Evolutionary conservation across 2,888 invertebrate species (phyloP).

Genomic region (Prenolepis imparis): DNA sequence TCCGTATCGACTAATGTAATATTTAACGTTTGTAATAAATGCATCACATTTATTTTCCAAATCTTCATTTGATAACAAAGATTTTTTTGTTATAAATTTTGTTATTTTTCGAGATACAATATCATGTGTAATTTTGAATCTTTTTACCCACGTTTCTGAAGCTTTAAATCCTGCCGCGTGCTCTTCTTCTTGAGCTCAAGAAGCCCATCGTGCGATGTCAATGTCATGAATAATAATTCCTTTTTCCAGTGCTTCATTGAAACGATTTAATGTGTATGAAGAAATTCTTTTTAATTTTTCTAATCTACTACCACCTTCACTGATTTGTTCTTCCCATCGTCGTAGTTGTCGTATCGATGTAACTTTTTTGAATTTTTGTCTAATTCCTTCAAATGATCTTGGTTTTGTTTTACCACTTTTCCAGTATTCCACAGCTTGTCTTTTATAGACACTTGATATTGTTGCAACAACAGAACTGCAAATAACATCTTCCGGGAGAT

Average conservation of each 20-base stretch:
- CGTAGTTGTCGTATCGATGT: not conserved
- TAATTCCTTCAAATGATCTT: not conserved
- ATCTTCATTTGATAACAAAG: too few relatives aligned
- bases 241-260: not conserved
- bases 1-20: too few relatives aligned
- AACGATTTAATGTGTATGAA: conserved; percentile 9
- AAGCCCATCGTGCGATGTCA: conserved; percentile 4
- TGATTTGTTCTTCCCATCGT: too few relatives aligned
- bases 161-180: not conserved
- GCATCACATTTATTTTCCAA: not conserved
- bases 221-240: not conserved
- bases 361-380: not conserved
- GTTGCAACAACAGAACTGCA: not conserved
- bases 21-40: too few relatives aligned
- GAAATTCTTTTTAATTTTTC: not conserved
- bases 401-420: not conserved
- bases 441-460: not conserved
- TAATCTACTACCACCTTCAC: not conserved
- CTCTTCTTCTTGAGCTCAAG: not conserved
- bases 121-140: not conserved
- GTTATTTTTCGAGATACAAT: not conserved
- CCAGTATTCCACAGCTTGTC: conserved; percentile 6
- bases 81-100: not conserved
- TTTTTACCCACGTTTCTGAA: not conserved
- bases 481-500: not conserved